Percentiles rank a stretch among this genome's conserved stretches.
Conservation (phyloP, 1,140 invertebrate species). For the Parapsyche elsis region DNA sequence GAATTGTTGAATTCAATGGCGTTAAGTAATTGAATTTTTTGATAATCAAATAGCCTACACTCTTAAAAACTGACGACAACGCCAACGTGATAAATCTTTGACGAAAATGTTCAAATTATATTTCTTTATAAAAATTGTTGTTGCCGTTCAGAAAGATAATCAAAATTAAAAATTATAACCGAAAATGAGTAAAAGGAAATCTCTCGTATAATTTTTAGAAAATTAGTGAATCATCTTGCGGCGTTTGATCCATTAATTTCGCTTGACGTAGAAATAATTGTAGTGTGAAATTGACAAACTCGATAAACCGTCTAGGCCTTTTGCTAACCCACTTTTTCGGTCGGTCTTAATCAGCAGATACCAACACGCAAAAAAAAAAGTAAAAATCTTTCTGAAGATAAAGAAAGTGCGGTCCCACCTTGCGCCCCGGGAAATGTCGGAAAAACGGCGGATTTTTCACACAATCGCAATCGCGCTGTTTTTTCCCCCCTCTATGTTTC, state of each 20-base stretch:
- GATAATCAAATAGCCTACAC: no score
- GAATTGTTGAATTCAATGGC: not conserved
- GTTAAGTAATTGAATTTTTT: slow-evolving; percentile 5
- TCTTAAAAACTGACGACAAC: no score
- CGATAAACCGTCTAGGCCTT: slow-evolving; percentile 16
- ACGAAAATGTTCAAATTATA: no score
- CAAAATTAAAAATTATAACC: no score
- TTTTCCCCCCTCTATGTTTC: not conserved
- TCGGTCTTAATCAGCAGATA: slow-evolving; percentile 32
- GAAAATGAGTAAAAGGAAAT: no score
- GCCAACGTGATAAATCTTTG: no score
- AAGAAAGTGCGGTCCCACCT: not conserved
- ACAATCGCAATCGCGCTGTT: slow-evolving; percentile 5
- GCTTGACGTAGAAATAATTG: slow-evolving; percentile 38
- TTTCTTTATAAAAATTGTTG: no score
- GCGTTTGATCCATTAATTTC: slow-evolving; percentile 39
- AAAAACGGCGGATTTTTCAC: slow-evolving; percentile 24
- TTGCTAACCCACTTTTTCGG: not conserved
- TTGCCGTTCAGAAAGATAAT: no score
- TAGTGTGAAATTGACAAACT: slow-evolving; percentile 47
- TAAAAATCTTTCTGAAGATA: not conserved
- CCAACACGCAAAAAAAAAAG: slow-evolving; percentile 21
- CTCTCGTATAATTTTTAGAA: not conserved
- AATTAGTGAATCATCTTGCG: slow-evolving; percentile 6
- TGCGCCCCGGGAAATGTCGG: slow-evolving; percentile 20